A percentile compares a stretch with the other conserved stretches of the same genome.
Evolutionary conservation across 1,140 invertebrate species (phyloP).

Genomic region (Ditylenchus dipsaci): DNA sequence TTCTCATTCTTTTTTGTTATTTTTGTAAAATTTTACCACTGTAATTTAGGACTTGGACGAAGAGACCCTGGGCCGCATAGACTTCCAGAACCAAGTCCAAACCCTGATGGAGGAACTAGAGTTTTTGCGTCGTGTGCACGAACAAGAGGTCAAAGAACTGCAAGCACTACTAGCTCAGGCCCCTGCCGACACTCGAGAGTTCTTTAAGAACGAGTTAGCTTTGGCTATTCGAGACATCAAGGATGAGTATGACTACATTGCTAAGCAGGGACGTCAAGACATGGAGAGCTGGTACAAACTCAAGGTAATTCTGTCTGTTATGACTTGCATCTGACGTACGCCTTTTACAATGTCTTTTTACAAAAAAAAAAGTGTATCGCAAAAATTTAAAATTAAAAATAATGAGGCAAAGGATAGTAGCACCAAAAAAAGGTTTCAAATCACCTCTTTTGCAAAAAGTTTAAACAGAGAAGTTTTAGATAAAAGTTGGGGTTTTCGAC

Average conservation of each 20-base stretch:
- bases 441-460: neutral
- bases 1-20: neutral
- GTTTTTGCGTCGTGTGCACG: conserved; percentile 73
- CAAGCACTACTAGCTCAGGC: conserved; percentile 61
- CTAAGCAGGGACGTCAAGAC: conserved; percentile 60
- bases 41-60: conserved; percentile 74
- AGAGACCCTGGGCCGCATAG: conserved; percentile 83
- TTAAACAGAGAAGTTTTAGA: too few relatives aligned
- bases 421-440: neutral
- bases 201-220: conserved; percentile 62
- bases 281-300: conserved; percentile 59
- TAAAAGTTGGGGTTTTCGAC: too few relatives aligned
- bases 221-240: conserved; percentile 64
- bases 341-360: neutral
- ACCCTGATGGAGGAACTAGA: conserved; percentile 71
- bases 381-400: too few relatives aligned
- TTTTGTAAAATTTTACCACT: conserved; percentile 14
- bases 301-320: conserved; percentile 37
- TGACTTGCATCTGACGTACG: too few relatives aligned
- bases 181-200: conserved; percentile 57
- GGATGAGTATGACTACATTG: conserved; percentile 62
- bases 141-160: conserved; percentile 64
- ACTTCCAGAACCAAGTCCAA: conserved; percentile 76
- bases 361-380: neutral
- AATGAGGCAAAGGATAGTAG: too few relatives aligned